phyloP scores from a whole-genome alignment of 1,140 invertebrate genomes.

The Drosophila varians region DNA sequence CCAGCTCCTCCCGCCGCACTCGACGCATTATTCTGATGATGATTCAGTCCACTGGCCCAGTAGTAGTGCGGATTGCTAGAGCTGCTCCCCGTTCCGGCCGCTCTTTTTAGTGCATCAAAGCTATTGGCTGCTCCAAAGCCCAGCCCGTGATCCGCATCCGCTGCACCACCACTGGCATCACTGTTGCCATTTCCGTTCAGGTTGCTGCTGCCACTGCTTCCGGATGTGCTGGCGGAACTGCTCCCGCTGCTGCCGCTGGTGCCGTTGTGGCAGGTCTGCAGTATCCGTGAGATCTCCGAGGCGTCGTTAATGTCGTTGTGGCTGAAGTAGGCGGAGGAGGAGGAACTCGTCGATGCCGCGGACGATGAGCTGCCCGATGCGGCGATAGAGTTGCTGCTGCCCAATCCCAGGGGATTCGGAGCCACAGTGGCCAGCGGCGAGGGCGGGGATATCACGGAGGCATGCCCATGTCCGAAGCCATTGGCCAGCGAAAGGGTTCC shows the following conservation, averaged over 20 bases:
- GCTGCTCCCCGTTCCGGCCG: not conserved
- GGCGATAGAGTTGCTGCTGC: not conserved
- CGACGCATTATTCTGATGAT: slow-evolving; percentile 24
- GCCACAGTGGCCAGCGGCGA: slow-evolving; percentile 19
- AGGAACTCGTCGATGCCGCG: not conserved
- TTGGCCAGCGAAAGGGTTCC: slow-evolving; percentile 50
- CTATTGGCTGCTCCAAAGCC: slow-evolving; percentile 22
- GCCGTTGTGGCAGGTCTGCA: slow-evolving; percentile 80
- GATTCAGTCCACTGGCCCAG: slow-evolving; percentile 62
- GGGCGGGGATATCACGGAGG: slow-evolving; percentile 40
- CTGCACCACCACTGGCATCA: not conserved
- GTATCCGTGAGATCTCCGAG: slow-evolving; percentile 80
- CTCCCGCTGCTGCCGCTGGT: slow-evolving; percentile 21
- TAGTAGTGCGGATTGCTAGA: slow-evolving; percentile 56
- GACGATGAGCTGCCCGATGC: slow-evolving; percentile 1
- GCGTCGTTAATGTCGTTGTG: slow-evolving; percentile 83
- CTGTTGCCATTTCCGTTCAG: slow-evolving; percentile 44
- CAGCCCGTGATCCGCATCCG: slow-evolving; percentile 9
- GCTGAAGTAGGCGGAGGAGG: slow-evolving; percentile 52
- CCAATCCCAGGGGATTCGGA: not conserved
- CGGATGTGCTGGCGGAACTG: slow-evolving; percentile 4
- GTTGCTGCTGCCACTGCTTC: not conserved
- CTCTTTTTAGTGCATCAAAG: slow-evolving; percentile 69
- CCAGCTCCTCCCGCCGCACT: slow-evolving; percentile 7
- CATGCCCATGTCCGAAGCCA: slow-evolving; percentile 47